Conservation (phyloP, 2,113 vertebrate species). For the Dascyllus trimaculatus region DNA sequence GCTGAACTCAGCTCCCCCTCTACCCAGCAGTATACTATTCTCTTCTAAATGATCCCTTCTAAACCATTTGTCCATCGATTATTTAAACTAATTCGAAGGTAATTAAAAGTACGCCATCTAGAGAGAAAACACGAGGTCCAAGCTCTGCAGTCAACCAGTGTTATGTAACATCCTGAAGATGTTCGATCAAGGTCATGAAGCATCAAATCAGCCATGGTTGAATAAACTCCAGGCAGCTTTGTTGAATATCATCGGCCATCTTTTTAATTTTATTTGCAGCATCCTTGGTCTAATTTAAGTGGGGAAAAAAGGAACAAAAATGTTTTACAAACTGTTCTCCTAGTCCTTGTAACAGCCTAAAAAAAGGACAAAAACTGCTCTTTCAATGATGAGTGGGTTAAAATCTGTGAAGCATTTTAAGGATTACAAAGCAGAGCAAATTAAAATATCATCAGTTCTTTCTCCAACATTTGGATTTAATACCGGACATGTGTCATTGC, state of each 20-base stretch:
- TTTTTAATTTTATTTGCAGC: background rate
- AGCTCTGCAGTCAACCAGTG: conserved; percentile 1
- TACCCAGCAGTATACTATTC: background rate
- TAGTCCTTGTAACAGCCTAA: background rate
- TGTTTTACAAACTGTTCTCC: background rate
- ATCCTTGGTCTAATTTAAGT: background rate
- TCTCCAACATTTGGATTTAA: background rate
- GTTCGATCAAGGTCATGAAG: conserved; percentile 10
- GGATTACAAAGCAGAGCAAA: background rate
- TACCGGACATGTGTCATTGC: background rate
- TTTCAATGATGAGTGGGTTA: background rate
- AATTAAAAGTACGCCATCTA: background rate
- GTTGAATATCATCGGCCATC: background rate
- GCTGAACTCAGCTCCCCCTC: background rate
- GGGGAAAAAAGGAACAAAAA: background rate
- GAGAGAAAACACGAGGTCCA: background rate
- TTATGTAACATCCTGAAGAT: conserved; percentile 4
- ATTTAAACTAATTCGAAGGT: background rate
- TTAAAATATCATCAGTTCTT: background rate
- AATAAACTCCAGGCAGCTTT: background rate
- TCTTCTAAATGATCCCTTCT: background rate
- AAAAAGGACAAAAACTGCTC: background rate
- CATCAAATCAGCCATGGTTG: background rate
- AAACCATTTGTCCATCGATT: background rate
- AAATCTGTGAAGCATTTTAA: background rate